These are phyloP conservation scores for Syngnathus scovelli DNA, from an alignment of 2,113 vertebrate genomes.

Conservation along the genomic window DNA sequence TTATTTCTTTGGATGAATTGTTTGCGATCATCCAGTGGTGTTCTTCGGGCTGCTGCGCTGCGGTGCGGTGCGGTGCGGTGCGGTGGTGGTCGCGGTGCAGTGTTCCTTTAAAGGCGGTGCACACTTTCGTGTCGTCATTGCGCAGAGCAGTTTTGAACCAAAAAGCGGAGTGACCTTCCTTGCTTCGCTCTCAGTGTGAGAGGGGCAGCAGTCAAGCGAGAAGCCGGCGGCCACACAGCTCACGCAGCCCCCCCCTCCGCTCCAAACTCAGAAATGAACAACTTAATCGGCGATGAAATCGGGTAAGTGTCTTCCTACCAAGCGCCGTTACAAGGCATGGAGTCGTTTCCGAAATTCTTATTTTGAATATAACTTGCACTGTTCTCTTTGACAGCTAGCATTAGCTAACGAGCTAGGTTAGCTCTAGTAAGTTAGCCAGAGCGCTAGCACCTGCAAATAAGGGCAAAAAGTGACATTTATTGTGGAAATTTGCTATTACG, in stretches of 20 bases:
- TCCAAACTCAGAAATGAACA: conserved; percentile 82
- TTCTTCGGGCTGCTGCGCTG: background rate
- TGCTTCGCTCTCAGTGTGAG: conserved; percentile 72
- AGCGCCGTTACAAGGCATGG: background rate
- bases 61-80: background rate
- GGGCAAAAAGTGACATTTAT: conserved; percentile 50
- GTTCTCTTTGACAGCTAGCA: conserved; percentile 46
- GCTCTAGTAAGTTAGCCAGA: conserved; percentile 45
- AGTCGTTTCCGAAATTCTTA: background rate
- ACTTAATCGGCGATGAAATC: conserved; percentile 89
- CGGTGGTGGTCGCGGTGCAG: conserved; percentile 9
- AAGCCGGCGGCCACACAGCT: conserved; percentile 51
- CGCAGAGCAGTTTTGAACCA: conserved; percentile 82
- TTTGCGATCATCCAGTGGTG: background rate
- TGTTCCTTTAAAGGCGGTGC: conserved; percentile 61
- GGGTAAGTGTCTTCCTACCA: conserved; percentile 73
- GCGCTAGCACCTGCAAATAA: conserved; percentile 41
- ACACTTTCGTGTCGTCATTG: conserved; percentile 77
- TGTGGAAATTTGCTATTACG: background rate
- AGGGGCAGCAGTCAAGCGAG: conserved; percentile 61
- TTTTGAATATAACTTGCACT: conserved; percentile 8
- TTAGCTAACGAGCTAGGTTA: conserved; percentile 54
- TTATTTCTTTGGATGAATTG: background rate
- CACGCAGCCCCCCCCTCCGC: conserved; percentile 42
- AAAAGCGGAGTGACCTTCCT: conserved; percentile 83